Evolutionary conservation across 2,888 invertebrate genomes (phyloP), one percentile per base, ranked within the genome.

Genomic region (Neoaliturus tenellus): DNA sequence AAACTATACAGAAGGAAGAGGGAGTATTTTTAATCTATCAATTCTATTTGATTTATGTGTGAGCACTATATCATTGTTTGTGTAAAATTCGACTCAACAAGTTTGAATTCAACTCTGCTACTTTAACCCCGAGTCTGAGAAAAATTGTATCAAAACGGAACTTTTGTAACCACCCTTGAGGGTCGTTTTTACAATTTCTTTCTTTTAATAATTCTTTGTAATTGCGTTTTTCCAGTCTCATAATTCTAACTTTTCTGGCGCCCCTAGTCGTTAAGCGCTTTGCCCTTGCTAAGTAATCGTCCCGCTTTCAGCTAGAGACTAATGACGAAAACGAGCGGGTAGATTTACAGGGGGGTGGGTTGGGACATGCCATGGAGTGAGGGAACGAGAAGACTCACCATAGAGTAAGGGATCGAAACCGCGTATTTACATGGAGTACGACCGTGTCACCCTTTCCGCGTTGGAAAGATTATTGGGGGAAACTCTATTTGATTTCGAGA

Each of bases 401-500:
- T 44, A 12, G 44, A 44, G 44, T 44, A 12, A 39, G 4, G 23
- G 55, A 55, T 25, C 55, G 1, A 20, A 8, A 23, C 23, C 35
- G 6, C 5, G 62, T 39, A 69, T 69, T 69, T 69, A 69, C 69
- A 69, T 69, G 39, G 35, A 17, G 31, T 20, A 33, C 67, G 25
- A 67, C 39, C 39, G 39, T 23, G 75, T 23, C 75, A 75, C 75
- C 75, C 75, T 75, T 75, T 44, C 75, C 35, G 8, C 31, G 71
- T 39, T 48, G 3, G 48, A 39, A 25, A 39, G 41, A 75, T 75
- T 75, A 48, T 75, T 75, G 75, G 75, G 73, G 75, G 75, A 75
- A 71, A 75, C 75, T 75, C 75, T 75, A 48, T 75, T 75, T 75
- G 75, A 75, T 75, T 75, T 28, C 75, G 48, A 75, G 48, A 14